Base-by-base conservation (phyloP, 2,888 invertebrate genomes). In the Drosophila monieri region DNA sequence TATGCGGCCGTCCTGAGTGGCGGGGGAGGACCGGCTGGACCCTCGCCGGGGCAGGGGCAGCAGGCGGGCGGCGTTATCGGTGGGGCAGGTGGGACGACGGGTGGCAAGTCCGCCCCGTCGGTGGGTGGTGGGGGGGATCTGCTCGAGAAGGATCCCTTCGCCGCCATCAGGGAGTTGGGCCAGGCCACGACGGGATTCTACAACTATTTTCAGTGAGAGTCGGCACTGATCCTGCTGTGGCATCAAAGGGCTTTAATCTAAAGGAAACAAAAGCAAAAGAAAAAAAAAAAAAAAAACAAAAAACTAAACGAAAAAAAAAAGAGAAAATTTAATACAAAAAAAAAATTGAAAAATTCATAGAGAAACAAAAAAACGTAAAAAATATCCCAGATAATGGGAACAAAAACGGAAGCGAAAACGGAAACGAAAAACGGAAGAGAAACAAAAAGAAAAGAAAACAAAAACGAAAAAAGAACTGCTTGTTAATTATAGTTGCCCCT, bases 131-230 rank as follows among this genome's bases (percentile, higher is more conserved):
- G 59, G 39, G 71, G 65, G 44, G 83, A 88, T 43, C 57, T 73
- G 41, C 51, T 90, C 12, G 92, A 92, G 55, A 91, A 91, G 77
- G 93, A 91, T 89, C 92, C 92, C 14, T 92, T 93, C 85, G 91
- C 92, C 48, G 92, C 92, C 69, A 91, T 93, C 73, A 89, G 93
- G 52, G 92, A 93, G 66, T 85, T 93, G 60, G 93, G 93, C 32
- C 92, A 92, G 86, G 91, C 92, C 80, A 90, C 91, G 72, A 90
- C 92, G 72, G 93, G 93, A 72, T 92, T 93, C 78, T 93, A 93
- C 88, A 93, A 93, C 88, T 93, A 93, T 90, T 93, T 93, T 91
- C 93, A 93, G 84, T 93, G 89, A 89, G 71, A 6, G 8, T 10
- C 15, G 27, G 53, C 32, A 54, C 47, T 46, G 47, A 66, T 66